Conservation (phyloP, 2,888 invertebrate genomes). For the Acronicta psi region DNA sequence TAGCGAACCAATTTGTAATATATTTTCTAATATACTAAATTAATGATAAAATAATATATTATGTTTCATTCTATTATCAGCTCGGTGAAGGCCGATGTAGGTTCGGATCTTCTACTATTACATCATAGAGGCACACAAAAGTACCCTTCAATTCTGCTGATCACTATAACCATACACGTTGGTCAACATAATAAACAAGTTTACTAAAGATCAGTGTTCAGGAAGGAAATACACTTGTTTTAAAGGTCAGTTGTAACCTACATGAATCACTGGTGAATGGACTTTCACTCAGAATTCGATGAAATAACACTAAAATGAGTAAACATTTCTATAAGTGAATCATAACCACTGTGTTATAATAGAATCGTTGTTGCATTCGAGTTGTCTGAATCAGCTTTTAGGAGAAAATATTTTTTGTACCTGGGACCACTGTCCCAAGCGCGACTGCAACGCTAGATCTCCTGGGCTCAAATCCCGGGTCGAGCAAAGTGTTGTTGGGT, state of each 20-base stretch:
- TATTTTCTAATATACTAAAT: too few species aligned
- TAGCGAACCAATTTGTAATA: too few species aligned
- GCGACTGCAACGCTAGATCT: too few species aligned
- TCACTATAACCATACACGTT: not conserved
- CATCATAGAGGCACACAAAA: too few species aligned
- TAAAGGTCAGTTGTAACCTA: slow-evolving; percentile 40
- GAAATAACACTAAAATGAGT: slow-evolving; percentile 23
- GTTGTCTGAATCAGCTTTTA: not conserved
- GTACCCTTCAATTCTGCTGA: too few species aligned
- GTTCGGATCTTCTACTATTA: too few species aligned
- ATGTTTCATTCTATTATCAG: too few species aligned
- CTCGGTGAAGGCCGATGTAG: too few species aligned
- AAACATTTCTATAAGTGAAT: slow-evolving; percentile 36
- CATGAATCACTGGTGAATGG: slow-evolving; percentile 40
- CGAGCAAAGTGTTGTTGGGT: too few species aligned
- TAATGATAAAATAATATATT: too few species aligned
- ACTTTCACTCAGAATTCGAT: slow-evolving; percentile 49
- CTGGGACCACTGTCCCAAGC: too few species aligned
- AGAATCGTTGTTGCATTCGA: not conserved
- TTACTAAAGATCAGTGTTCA: slow-evolving; percentile 19
- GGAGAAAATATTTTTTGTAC: not conserved
- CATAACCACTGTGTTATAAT: slow-evolving; percentile 7
- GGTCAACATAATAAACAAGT: slow-evolving; percentile 20
- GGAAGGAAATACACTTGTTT: slow-evolving; percentile 55
- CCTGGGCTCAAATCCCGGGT: too few species aligned